Conservation (phyloP, 1,140 invertebrate species). For the Akabosia matsudoensis region DNA sequence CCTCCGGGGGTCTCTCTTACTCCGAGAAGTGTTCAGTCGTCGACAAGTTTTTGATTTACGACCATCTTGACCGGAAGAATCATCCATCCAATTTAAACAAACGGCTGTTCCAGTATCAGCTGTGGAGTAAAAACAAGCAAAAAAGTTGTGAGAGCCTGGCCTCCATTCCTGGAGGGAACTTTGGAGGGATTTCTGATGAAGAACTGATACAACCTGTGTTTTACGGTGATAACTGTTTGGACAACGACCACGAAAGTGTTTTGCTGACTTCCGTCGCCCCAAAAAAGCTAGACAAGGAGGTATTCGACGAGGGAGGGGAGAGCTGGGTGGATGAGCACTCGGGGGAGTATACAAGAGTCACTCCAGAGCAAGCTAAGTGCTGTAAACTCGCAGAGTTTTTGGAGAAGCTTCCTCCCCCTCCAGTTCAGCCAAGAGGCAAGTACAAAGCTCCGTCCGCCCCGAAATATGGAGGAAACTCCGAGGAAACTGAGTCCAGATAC, state of each 20-base stretch:
- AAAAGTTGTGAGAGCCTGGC: background rate
- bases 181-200: background rate
- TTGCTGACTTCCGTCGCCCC: slow-evolving; percentile 40
- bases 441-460: slow-evolving; percentile 15
- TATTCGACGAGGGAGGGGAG: slow-evolving; percentile 39
- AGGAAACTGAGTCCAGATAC: background rate
- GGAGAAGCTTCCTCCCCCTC: slow-evolving; percentile 21
- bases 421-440: background rate
- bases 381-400: slow-evolving; percentile 37
- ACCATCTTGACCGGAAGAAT: background rate
- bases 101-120: background rate
- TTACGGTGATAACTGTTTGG: slow-evolving; percentile 29
- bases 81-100: slow-evolving; percentile 1
- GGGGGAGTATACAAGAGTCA: slow-evolving; percentile 37
- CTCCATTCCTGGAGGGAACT: background rate
- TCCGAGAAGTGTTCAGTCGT: slow-evolving; percentile 41
- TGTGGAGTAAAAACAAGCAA: background rate
- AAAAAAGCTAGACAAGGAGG: slow-evolving; percentile 40
- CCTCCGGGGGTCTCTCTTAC: slow-evolving; percentile 33
- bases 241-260: slow-evolving; percentile 34
- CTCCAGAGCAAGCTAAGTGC: slow-evolving; percentile 37
- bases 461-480: background rate
- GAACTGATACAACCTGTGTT: slow-evolving; percentile 5
- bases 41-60: slow-evolving; percentile 42
- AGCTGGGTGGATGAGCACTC: slow-evolving; percentile 45